Base-by-base conservation (phyloP, 1,140 invertebrate species). In the Atta cephalotes region DNA sequence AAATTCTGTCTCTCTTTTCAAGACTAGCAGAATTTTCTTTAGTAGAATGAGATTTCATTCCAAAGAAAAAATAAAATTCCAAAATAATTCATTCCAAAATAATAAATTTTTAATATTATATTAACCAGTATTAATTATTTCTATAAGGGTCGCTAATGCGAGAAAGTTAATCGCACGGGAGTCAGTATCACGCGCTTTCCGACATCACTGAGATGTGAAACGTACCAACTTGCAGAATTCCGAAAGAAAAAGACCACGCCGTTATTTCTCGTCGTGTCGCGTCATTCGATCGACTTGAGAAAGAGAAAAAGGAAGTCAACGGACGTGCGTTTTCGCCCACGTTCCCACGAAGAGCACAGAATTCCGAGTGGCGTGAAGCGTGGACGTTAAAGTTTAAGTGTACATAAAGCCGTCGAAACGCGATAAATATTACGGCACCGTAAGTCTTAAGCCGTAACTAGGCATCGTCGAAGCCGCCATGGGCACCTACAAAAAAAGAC, bases 381-480 rank as follows among this genome's bases (percentile, higher is more conserved):
- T 39, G 87, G 86, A 82, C 87, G 81, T 92, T 91, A 89, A 92
- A 93, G 84, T 93, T 92, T 89, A 85, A 60, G 81, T 56, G 79
- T 82, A 87, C 92, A 90, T 91, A 91, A 92, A 89, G 72, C 84
- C 72, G 86, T 91, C 87, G 89, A 92, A 93, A 81, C 81, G 86
- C 92, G 88, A 94, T 92, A 93, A 94, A 94, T 92, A 93, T 94
- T 93, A 92, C 90, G 90, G 85, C 78, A 79, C 90, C 92, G 86
- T 92, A 92, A 93, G 91, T 87, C 65, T 65, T 82, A 86, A 87
- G 63, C 58, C 72, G 88, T 92, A 86, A 90, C 87, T 68, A 49
- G 63, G 63, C 65, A 74, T 53, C 14, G 65, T 51, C 49, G 72
- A 14, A 35, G 21, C 12, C 25, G 21, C 21, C 25, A 45, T 5